Evolutionary conservation across 2,797 vertebrate species (phyloP).

Genomic region (Amblyopsis hoosieri): DNA sequence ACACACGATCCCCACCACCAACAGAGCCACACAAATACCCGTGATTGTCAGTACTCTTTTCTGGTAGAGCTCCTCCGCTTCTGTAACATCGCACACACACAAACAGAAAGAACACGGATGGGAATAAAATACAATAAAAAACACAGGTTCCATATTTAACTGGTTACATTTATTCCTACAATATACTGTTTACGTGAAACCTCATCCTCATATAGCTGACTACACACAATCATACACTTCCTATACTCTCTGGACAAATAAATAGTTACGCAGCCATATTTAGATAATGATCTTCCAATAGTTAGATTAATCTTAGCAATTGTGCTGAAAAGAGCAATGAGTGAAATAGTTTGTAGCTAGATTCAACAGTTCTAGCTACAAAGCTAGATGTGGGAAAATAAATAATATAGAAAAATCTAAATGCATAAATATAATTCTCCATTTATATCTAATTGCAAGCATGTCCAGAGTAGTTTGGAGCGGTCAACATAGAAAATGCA

Average conservation of each 20-base stretch:
- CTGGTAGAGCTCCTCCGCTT: constrained; percentile 98
- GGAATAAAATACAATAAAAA: constrained; percentile 1
- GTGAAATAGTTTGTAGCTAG: too few relatives aligned
- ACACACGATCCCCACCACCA: constrained; percentile 97
- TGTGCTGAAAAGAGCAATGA: too few relatives aligned
- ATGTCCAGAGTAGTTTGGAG: constrained; percentile 23
- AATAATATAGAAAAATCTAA: neutral
- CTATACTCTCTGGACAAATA: too few relatives aligned
- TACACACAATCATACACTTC: too few relatives aligned
- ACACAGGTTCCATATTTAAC: constrained; percentile 34
- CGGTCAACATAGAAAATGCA: constrained; percentile 1
- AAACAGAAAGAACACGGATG: constrained; percentile 39
- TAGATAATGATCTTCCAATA: too few relatives aligned
- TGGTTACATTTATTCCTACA: constrained; percentile 23
- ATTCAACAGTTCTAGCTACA: too few relatives aligned
- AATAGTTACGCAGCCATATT: too few relatives aligned
- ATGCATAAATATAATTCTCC: neutral
- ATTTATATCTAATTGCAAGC: constrained; percentile 20
- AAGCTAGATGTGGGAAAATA: too few relatives aligned
- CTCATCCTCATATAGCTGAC: too few relatives aligned
- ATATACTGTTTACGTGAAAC: constrained; percentile 34
- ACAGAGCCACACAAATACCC: constrained; percentile 95
- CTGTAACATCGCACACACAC: constrained; percentile 75
- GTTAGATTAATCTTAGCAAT: too few relatives aligned
- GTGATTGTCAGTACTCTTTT: constrained; percentile 98